These are phyloP conservation scores for Sebastes steindachneri DNA, from an alignment of 2,797 vertebrate genomes.

Conservation along the genomic window DNA sequence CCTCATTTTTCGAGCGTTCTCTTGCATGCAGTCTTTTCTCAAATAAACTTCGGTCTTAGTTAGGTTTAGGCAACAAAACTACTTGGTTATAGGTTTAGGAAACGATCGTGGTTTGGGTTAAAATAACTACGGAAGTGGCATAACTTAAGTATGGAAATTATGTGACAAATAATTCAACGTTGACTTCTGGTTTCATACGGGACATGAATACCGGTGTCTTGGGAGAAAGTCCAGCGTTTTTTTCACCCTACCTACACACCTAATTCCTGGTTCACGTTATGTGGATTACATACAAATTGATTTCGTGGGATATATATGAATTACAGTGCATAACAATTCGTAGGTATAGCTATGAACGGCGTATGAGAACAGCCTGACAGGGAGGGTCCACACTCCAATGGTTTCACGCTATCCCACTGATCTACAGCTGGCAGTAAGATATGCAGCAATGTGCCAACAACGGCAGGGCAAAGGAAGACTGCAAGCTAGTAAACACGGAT, in stretches of 20 bases:
- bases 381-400: no score
- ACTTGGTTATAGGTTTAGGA: neutral
- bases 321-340: no score
- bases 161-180: neutral
- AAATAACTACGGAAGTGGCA: neutral
- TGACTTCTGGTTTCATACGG: neutral
- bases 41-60: rapidly evolving
- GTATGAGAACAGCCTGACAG: neutral
- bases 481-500: neutral
- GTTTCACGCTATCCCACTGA: no score
- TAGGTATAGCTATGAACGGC: no score
- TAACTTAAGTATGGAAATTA: rapidly evolving
- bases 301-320: no score
- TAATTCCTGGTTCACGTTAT: neutral
- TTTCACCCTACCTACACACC: rapidly evolving
- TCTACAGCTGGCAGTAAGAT: no score
- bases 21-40: neutral
- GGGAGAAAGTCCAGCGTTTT: no score
- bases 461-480: no score
- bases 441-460: no score
- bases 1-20: no score
- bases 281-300: neutral
- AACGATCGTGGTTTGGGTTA: neutral
- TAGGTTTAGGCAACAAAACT: neutral
- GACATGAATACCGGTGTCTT: no score